A percentile compares a stretch with the other conserved stretches of the same genome.
These are phyloP conservation scores for Ceramica pisi DNA, from an alignment of 2,888 invertebrate species.

Conservation along the genomic window DNA sequence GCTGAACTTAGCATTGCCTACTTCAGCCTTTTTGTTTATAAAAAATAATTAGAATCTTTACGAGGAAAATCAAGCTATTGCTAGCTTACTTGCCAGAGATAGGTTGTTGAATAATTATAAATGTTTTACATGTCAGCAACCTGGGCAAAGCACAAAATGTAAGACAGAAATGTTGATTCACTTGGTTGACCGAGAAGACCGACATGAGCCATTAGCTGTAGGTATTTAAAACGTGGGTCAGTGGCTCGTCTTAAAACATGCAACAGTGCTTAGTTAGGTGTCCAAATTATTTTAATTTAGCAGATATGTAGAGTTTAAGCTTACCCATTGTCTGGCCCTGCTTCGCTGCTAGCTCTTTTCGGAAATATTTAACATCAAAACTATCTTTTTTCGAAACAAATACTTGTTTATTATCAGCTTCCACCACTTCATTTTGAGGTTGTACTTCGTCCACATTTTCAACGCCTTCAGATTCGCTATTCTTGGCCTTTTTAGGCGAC, in stretches of 20 bases:
- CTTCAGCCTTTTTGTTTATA: too few species aligned
- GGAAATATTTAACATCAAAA: slow-evolving; percentile 91
- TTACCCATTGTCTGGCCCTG: slow-evolving; percentile 91
- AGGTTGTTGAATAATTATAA: too few species aligned
- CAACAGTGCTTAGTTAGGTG: too few species aligned
- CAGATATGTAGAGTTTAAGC: slow-evolving; percentile 7
- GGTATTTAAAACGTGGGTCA: too few species aligned
- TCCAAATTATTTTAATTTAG: too few species aligned
- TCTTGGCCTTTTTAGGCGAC: slow-evolving; percentile 74
- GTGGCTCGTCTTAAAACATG: too few species aligned
- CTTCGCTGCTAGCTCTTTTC: slow-evolving; percentile 89
- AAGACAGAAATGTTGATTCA: neutral
- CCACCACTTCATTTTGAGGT: slow-evolving; percentile 75
- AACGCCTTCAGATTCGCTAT: slow-evolving; percentile 64
- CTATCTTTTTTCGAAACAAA: slow-evolving; percentile 68
- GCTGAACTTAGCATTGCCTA: too few species aligned
- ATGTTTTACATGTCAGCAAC: too few species aligned
- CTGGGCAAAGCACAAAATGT: too few species aligned
- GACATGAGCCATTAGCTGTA: neutral
- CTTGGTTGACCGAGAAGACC: neutral
- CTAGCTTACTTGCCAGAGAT: too few species aligned
- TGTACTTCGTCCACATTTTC: slow-evolving; percentile 67
- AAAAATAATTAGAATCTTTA: neutral
- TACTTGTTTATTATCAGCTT: slow-evolving; percentile 54
- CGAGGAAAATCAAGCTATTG: too few species aligned